Percentiles rank a stretch among this genome's conserved stretches.
Evolutionary conservation across 2,888 invertebrate species (phyloP).

Genomic region (Acanthosepion lycidas): DNA sequence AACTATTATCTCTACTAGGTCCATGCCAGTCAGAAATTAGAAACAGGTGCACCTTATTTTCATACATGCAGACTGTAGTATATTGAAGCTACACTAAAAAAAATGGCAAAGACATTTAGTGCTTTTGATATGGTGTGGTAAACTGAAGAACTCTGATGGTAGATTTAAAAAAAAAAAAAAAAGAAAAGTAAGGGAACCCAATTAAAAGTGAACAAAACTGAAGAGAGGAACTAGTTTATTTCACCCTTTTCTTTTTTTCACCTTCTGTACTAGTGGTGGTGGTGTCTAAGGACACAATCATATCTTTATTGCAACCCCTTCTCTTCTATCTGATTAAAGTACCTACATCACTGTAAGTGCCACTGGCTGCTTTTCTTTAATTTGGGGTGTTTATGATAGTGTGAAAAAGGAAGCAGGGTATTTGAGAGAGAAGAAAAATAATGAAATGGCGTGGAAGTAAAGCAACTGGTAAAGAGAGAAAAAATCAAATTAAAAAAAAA

Average conservation of each 20-base stretch:
- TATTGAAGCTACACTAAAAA: background rate
- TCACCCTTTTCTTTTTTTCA: too few species aligned
- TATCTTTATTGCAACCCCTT: background rate
- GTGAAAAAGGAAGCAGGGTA: background rate
- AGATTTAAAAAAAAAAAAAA: background rate
- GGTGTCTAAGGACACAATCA: background rate
- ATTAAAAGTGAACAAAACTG: background rate
- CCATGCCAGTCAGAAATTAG: too few species aligned
- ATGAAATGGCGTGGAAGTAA: background rate
- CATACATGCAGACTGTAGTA: background rate
- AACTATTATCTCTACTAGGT: too few species aligned
- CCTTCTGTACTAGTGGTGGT: background rate
- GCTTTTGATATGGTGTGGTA: background rate
- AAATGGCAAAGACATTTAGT: background rate
- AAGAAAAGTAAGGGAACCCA: background rate
- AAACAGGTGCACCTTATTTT: too few species aligned
- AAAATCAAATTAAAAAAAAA: background rate
- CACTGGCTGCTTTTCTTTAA: constrained; percentile 1
- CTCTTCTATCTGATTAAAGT: background rate
- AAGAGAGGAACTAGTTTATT: too few species aligned
- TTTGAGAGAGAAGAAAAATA: background rate
- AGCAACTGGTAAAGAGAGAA: background rate
- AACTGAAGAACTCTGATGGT: background rate
- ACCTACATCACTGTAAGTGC: constrained; percentile 33
- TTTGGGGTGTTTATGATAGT: background rate